Conservation (phyloP, 2,888 invertebrate genomes). For the Onthophagus sagittarius region DNA sequence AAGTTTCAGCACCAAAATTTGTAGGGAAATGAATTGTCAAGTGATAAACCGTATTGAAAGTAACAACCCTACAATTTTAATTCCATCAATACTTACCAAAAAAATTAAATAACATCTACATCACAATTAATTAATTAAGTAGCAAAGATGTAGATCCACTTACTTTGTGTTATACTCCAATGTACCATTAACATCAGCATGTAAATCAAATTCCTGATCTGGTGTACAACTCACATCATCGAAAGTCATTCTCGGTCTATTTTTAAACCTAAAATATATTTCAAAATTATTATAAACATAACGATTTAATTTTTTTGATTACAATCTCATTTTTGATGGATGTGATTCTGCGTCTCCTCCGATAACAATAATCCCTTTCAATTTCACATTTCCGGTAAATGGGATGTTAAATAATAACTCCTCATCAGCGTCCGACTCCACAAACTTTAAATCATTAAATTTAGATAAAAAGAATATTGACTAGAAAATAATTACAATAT, state of each 20-base stretch:
- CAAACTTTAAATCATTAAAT: slow-evolving; percentile 60
- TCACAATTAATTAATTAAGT: no score
- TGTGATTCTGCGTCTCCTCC: slow-evolving; percentile 86
- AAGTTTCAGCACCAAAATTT: slow-evolving; percentile 83
- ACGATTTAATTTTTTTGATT: slow-evolving; percentile 34
- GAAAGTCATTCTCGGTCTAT: slow-evolving; percentile 91
- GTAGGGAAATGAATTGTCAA: slow-evolving; percentile 85
- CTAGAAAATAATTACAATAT: slow-evolving; percentile 58
- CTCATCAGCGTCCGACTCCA: slow-evolving; percentile 94
- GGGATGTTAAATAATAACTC: slow-evolving; percentile 96
- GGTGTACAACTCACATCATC: slow-evolving; percentile 72
- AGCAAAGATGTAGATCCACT: slow-evolving; percentile 40
- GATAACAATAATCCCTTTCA: slow-evolving; percentile 88
- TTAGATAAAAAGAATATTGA: no score
- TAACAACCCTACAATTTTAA: slow-evolving; percentile 70
- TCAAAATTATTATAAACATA: background rate
- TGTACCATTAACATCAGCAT: slow-evolving; percentile 71
- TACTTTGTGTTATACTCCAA: slow-evolving; percentile 91
- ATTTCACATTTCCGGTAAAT: slow-evolving; percentile 91
- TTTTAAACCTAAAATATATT: slow-evolving; percentile 73
- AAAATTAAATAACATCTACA: no score
- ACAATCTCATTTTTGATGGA: slow-evolving; percentile 86
- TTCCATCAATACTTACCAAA: background rate
- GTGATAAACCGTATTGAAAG: slow-evolving; percentile 86
- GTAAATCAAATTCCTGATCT: slow-evolving; percentile 88